A percentile compares a stretch with the other conserved stretches of the same genome.
phyloP scores from a whole-genome alignment of 2,797 vertebrate species.

The Scleropages formosus region DNA sequence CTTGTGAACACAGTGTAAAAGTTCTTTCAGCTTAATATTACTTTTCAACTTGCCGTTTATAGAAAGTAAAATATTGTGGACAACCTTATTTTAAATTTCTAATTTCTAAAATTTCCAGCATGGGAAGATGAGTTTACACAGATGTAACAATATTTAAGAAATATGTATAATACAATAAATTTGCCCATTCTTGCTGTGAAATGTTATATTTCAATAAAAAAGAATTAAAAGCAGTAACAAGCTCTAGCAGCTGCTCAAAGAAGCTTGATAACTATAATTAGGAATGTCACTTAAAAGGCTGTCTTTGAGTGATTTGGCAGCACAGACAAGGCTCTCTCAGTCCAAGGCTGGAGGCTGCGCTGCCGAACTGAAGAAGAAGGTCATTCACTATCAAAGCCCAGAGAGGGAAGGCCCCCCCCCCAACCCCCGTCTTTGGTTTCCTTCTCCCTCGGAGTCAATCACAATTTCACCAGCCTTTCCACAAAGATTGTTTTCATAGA shows the following conservation, averaged over 20 bases:
- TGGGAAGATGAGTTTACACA: no score
- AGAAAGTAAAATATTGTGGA: no score
- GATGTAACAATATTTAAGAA: no score
- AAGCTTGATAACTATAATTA: slow-evolving; percentile 61
- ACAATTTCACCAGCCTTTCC: slow-evolving; percentile 57
- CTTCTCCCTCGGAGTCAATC: slow-evolving; percentile 52
- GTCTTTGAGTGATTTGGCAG: slow-evolving; percentile 57
- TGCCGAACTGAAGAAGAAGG: slow-evolving; percentile 62
- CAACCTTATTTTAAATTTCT: no score
- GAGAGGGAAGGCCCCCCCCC: slow-evolving; percentile 47
- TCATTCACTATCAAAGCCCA: slow-evolving; percentile 67
- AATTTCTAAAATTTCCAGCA: no score
- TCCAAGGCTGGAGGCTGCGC: slow-evolving; percentile 56
- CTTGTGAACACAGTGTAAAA: no score
- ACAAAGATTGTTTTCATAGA: slow-evolving; percentile 33
- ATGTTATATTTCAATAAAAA: slow-evolving; percentile 43
- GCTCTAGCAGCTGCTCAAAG: slow-evolving; percentile 55
- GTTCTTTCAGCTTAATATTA: no score
- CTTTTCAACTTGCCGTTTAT: no score
- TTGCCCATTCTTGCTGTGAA: slow-evolving; percentile 2
- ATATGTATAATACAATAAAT: no score
- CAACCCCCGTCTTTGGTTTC: slow-evolving; percentile 17
- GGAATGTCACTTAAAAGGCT: slow-evolving; percentile 64
- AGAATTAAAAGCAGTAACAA: slow-evolving; percentile 51
- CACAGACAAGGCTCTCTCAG: slow-evolving; percentile 66